phyloP scores from a whole-genome alignment of 2,797 vertebrate genomes.

The Eulemur mongoz region DNA sequence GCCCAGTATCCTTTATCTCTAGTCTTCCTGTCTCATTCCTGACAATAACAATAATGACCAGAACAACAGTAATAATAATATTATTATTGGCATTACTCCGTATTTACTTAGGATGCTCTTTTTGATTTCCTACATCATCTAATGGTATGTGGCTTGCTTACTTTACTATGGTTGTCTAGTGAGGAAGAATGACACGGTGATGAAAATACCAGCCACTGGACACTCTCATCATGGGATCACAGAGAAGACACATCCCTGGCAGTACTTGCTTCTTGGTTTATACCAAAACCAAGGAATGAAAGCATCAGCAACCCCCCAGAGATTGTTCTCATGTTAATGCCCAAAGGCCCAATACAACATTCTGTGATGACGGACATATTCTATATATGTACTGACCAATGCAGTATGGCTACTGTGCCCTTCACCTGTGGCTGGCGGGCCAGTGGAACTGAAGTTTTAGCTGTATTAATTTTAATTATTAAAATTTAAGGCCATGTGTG shows the following conservation, averaged over 20 bases:
- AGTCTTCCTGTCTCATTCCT: background rate
- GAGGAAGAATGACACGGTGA: background rate
- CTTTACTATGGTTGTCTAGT: background rate
- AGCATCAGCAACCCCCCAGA: background rate
- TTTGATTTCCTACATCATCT: background rate
- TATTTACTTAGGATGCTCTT: background rate
- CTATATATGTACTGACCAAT: fast-evolving
- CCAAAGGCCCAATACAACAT: background rate
- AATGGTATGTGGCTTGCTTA: background rate
- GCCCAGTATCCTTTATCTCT: background rate
- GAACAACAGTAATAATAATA: background rate
- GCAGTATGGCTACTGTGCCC: background rate
- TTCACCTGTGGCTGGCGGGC: too few species aligned
- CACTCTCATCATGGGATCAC: background rate
- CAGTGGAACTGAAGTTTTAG: background rate
- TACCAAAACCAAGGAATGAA: background rate
- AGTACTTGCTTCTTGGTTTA: background rate
- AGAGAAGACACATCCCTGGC: background rate
- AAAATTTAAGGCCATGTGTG: background rate
- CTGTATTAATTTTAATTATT: background rate
- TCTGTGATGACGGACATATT: fast-evolving
- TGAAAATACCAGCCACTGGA: background rate
- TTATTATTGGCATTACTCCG: background rate
- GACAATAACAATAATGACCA: background rate
- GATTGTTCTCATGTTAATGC: background rate